Base-by-base conservation (phyloP, 1,140 invertebrate species). In the Nylanderia fulva region DNA sequence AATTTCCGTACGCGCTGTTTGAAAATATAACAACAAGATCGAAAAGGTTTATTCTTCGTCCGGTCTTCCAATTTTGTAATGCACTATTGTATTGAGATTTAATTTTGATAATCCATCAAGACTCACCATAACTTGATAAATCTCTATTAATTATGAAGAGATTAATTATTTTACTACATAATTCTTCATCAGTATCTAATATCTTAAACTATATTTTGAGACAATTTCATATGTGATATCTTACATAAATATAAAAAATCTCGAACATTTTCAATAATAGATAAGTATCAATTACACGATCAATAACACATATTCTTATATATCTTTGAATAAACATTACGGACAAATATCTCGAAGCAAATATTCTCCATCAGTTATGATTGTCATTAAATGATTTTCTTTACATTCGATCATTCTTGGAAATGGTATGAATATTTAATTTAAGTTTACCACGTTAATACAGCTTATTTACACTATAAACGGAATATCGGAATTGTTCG, bases 401-500 rank as follows among this genome's bases (percentile, higher is more conserved):
- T 82, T 58, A 68, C n/a, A 36, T 42, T 69, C 18, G 39, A 52
- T n/a, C 7, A 13, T 18, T 36, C 24, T 68, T 36, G 39, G 8
- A 58, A 52, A 21, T 11, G 6, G 3, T 48, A 76, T 54, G 7
- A 58, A 71, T 42, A 60, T 72, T n/a, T 72, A 24, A 82, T 42
- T 56, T 72, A 82, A 82, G 66, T 72, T 72, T 71, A 72, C n/a
- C 24, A 9, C 24, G n/a, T 52, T 71, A 71, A 71, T 29, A 36
- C 5, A 27, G 7, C 13, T 72, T 82, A 72, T 82, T 82, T 82
- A 33, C 77, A 64, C 13, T 58, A 60, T 39, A 27, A 56, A 29
- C 4, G 77, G 13, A 71, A 82, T 80, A 80, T 80, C 24, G 64
- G 18, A 71, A 39, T 82, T 72, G 33, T n/a, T 15, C 77, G 77